Conservation (phyloP, 2,113 vertebrate genomes). For the Catharus bicknelli region DNA sequence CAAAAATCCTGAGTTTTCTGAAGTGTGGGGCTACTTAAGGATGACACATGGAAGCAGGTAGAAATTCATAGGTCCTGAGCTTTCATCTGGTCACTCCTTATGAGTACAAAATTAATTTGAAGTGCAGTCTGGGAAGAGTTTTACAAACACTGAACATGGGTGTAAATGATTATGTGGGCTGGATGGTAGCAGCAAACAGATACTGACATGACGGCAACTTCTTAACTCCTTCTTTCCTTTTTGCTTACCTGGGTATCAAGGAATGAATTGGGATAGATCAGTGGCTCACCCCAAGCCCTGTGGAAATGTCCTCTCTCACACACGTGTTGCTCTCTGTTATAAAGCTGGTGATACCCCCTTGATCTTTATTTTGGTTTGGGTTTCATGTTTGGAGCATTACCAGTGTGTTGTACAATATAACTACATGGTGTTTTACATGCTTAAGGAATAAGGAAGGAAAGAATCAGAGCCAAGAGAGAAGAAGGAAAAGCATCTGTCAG, state of each 20-base stretch:
- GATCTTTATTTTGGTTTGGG: fast-evolving
- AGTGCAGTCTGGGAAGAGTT: neutral
- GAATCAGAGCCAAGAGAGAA: neutral
- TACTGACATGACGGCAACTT: neutral
- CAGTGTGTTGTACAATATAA: neutral
- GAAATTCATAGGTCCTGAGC: neutral
- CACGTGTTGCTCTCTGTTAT: fast-evolving
- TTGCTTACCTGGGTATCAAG: neutral
- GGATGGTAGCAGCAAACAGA: neutral
- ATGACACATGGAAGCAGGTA: neutral
- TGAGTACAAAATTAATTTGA: neutral
- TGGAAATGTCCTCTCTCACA: neutral
- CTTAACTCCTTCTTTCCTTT: neutral
- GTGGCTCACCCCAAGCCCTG: neutral
- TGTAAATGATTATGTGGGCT: neutral
- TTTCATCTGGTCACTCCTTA: neutral
- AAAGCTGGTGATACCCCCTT: neutral
- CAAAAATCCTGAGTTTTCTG: neutral
- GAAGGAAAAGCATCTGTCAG: neutral
- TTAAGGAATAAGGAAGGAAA: neutral
- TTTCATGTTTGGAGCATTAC: fast-evolving
- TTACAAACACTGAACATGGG: neutral
- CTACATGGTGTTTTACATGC: neutral
- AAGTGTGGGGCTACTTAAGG: neutral
- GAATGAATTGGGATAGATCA: neutral